A percentile compares a stretch with the other conserved stretches of the same genome.
These are phyloP conservation scores for Hypena proboscidalis DNA, from an alignment of 2,888 invertebrate genomes.

Conservation along the genomic window DNA sequence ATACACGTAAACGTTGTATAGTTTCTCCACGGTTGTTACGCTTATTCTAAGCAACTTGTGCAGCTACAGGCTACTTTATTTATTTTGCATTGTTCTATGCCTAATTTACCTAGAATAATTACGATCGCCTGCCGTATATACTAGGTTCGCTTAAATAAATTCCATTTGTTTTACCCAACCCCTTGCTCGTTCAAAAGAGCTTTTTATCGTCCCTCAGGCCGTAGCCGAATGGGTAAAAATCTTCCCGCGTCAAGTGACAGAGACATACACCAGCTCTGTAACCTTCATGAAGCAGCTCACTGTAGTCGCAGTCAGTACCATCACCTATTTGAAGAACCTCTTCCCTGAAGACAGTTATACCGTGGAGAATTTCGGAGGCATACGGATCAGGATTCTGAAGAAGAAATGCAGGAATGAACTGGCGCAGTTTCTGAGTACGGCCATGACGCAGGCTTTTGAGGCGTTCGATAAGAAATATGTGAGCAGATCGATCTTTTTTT, in stretches of 20 bases:
- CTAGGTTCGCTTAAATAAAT: too few species aligned
- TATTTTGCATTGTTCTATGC: not conserved
- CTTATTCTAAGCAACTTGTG: not conserved
- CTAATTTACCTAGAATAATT: too few species aligned
- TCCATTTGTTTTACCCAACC: too few species aligned
- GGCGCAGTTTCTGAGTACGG: slow-evolving; percentile 67
- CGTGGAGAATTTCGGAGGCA: slow-evolving; percentile 58
- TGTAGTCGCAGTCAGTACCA: slow-evolving; percentile 64
- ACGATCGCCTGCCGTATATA: too few species aligned
- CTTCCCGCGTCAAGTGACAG: slow-evolving; percentile 64
- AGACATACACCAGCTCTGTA: slow-evolving; percentile 69
- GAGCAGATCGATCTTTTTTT: slow-evolving; percentile 37
- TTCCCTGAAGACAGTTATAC: slow-evolving; percentile 65
- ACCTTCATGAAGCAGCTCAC: slow-evolving; percentile 76
- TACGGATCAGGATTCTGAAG: slow-evolving; percentile 62
- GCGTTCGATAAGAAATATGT: slow-evolving; percentile 78
- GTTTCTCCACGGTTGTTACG: too few species aligned
- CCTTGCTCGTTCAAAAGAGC: too few species aligned
- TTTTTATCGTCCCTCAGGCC: slow-evolving; percentile 45
- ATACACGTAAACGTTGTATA: too few species aligned
- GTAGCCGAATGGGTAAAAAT: slow-evolving; percentile 64
- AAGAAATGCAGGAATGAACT: slow-evolving; percentile 63
- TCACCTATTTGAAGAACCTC: slow-evolving; percentile 64
- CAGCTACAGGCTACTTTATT: not conserved
- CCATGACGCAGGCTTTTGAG: slow-evolving; percentile 67